Conservation (phyloP, 30 jellyfish, hydroid and myxozoan genomes). For the Hydractinia symbiolongicarpus region DNA sequence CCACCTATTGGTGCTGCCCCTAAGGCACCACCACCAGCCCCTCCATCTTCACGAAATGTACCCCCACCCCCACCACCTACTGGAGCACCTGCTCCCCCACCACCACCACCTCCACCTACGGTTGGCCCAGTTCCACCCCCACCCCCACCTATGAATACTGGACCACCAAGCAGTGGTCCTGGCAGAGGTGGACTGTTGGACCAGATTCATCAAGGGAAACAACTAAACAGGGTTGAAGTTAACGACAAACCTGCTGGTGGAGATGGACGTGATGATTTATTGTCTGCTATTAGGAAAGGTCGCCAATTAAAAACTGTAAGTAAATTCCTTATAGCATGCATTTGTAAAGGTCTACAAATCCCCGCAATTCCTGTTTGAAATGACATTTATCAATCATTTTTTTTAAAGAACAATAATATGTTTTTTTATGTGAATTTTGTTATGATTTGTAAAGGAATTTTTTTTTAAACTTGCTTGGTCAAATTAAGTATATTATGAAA, state of each 20-base stretch:
- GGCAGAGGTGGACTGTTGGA: conserved; percentile 45
- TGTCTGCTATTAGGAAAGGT: conserved; percentile 54
- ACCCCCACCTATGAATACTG: conserved; percentile 32
- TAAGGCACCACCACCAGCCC: conserved; percentile 48
- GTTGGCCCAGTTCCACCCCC: conserved; percentile 31
- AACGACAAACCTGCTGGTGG: conserved; percentile 26
- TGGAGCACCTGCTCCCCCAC: conserved; percentile 36
- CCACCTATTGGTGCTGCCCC: conserved; percentile 33
- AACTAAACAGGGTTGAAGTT: conserved; percentile 32
- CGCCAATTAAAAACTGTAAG: conserved; percentile 50
- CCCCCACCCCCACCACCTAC: conserved; percentile 49
- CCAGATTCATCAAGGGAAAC: conserved; percentile 52
- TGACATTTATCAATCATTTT: no score
- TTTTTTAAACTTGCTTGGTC: no score
- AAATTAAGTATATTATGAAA: no score
- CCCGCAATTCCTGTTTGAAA: no score
- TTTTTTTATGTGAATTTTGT: no score
- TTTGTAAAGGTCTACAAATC: background rate
- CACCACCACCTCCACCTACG: conserved; percentile 31
- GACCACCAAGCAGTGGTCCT: conserved; percentile 30
- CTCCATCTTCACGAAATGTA: conserved; percentile 23
- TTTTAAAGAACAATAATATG: no score
- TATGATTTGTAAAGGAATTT: no score
- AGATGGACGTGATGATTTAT: conserved; percentile 52
- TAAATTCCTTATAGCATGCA: background rate